Evolutionary conservation across 2,888 invertebrate genomes (phyloP).

Genomic region (Abscondita cerata): DNA sequence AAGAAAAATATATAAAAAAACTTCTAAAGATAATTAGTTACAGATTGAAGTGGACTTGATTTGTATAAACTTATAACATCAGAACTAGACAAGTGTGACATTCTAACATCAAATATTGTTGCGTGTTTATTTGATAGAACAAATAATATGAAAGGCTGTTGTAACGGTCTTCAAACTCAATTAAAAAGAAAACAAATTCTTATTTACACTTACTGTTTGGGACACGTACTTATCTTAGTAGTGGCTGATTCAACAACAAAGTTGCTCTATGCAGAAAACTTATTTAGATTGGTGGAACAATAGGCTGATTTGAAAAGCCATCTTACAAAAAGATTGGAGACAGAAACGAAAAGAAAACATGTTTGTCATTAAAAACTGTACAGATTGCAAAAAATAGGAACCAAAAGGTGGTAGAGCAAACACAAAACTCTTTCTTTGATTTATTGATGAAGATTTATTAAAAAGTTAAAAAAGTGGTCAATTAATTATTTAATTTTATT

Average conservation of each 20-base stretch:
- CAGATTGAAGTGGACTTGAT: not conserved
- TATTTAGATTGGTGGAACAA: not conserved
- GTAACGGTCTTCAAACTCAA: conserved; percentile 2
- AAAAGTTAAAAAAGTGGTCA: not conserved
- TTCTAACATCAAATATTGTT: not conserved
- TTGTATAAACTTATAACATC: not conserved
- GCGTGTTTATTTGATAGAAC: too few species aligned
- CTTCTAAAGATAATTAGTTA: not conserved
- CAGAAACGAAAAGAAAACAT: conserved; percentile 7
- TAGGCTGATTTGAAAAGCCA: not conserved
- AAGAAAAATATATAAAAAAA: not conserved
- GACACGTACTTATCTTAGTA: too few species aligned
- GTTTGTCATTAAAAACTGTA: not conserved
- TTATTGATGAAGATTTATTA: not conserved
- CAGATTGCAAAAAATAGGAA: conserved; percentile 9
- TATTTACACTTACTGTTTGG: not conserved
- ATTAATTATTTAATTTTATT: not conserved
- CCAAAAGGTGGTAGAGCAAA: not conserved
- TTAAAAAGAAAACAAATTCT: not conserved
- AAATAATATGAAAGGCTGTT: not conserved
- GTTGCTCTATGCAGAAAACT: not conserved
- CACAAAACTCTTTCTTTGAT: too few species aligned
- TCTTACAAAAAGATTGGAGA: too few species aligned
- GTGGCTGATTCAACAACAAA: not conserved
- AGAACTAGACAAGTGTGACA: not conserved